phyloP scores from a whole-genome alignment of 1,140 invertebrate species.

The Sinonovacula constricta region DNA sequence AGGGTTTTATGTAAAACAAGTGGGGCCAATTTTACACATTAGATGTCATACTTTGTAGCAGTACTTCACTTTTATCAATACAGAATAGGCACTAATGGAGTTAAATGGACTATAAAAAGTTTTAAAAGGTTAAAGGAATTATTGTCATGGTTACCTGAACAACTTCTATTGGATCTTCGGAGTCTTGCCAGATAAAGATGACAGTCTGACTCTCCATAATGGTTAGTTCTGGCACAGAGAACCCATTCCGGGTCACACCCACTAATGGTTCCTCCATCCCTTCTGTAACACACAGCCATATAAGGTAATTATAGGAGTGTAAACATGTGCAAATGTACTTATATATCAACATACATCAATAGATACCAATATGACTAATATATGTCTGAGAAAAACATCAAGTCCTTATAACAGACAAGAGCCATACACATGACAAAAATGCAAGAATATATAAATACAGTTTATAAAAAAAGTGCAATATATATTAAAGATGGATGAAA shows the following conservation, averaged over 20 bases:
- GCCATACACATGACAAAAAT: too few relatives aligned
- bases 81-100: too few relatives aligned
- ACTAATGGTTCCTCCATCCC: slow-evolving; percentile 66
- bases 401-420: too few relatives aligned
- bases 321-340: not conserved
- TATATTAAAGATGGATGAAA: too few relatives aligned
- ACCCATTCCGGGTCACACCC: slow-evolving; percentile 70
- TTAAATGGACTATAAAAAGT: too few relatives aligned
- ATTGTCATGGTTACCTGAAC: slow-evolving; percentile 48
- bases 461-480: too few relatives aligned
- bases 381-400: not conserved
- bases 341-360: not conserved
- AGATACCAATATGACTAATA: not conserved
- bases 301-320: not conserved
- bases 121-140: too few relatives aligned
- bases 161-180: slow-evolving; percentile 25
- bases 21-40: too few relatives aligned
- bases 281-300: slow-evolving; percentile 60
- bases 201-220: slow-evolving; percentile 74
- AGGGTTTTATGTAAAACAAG: too few relatives aligned
- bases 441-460: too few relatives aligned
- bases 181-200: slow-evolving; percentile 40
- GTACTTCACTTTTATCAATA: too few relatives aligned
- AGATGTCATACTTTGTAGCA: too few relatives aligned
- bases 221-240: slow-evolving; percentile 65